Evolutionary conservation across 1,140 invertebrate species (phyloP).

Genomic region (Spodoptera litura): DNA sequence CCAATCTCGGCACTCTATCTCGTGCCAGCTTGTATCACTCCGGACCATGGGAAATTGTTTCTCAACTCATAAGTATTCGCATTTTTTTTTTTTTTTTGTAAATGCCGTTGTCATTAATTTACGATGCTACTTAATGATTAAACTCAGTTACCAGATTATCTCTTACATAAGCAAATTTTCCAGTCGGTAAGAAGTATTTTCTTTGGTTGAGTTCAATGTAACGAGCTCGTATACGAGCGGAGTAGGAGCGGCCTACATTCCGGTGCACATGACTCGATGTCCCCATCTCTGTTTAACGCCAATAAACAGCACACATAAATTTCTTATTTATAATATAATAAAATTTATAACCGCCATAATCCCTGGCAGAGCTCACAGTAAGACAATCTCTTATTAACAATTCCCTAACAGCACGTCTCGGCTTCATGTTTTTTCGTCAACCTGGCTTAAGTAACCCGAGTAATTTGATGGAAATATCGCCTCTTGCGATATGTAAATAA

Average conservation of each 20-base stretch:
- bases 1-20: constrained; percentile 4
- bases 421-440: constrained; percentile 66
- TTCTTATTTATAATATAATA: constrained; percentile 80
- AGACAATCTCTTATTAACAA: constrained; percentile 76
- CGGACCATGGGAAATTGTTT: not conserved
- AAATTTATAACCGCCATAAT: constrained; percentile 76
- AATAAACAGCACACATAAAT: constrained; percentile 72
- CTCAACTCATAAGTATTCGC: not conserved
- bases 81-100: too few relatives aligned
- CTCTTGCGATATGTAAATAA: constrained; percentile 46
- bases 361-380: constrained; percentile 54
- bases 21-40: not conserved
- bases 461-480: constrained; percentile 27
- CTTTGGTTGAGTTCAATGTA: not conserved
- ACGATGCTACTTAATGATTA: too few relatives aligned
- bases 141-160: too few relatives aligned
- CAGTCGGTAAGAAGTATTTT: not conserved
- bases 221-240: not conserved
- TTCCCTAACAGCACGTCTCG: constrained; percentile 74
- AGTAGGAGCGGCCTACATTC: constrained; percentile 30
- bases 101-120: too few relatives aligned
- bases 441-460: constrained; percentile 52
- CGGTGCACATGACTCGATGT: constrained; percentile 46
- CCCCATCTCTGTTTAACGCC: constrained; percentile 60
- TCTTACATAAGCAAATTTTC: too few relatives aligned